These are phyloP conservation scores for Sylvicola cinctus DNA, from an alignment of 2,888 invertebrate species.

Conservation along the genomic window DNA sequence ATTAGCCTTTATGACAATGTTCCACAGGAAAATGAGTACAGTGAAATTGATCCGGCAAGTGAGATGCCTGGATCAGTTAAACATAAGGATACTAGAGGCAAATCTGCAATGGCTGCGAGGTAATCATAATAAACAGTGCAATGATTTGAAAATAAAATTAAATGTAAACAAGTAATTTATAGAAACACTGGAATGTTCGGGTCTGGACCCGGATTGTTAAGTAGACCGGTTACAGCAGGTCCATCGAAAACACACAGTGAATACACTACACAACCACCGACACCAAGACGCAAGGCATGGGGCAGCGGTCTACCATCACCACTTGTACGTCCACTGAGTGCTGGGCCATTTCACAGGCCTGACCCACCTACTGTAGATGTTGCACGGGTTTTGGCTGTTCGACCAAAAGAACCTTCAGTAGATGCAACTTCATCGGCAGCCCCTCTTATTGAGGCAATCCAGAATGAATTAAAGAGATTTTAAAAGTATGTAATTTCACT, in stretches of 20 bases:
- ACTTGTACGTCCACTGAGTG: constrained; percentile 36
- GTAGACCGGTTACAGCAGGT: constrained; percentile 23
- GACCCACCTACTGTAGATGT: constrained; percentile 21
- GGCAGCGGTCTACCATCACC: constrained; percentile 29
- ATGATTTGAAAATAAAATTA: neutral
- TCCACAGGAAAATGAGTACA: constrained; percentile 18
- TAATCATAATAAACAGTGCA: constrained; percentile 8
- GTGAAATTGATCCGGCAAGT: constrained; percentile 12
- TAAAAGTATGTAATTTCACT: too few relatives aligned
- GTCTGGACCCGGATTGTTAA: constrained; percentile 3
- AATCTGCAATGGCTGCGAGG: constrained; percentile 21
- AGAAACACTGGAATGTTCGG: constrained; percentile 3
- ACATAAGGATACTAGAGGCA: constrained; percentile 20
- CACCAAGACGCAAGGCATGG: constrained; percentile 30
- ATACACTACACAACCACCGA: constrained; percentile 22
- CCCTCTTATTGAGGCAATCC: constrained; percentile 67
- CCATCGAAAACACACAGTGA: constrained; percentile 10
- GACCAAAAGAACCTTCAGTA: constrained; percentile 15
- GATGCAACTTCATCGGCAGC: constrained; percentile 49
- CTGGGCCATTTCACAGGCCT: constrained; percentile 38
- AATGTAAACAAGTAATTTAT: neutral
- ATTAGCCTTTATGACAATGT: constrained; percentile 22
- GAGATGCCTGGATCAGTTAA: constrained; percentile 6
- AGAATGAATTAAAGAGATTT: constrained; percentile 36
- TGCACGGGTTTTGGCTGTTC: constrained; percentile 8